Evolutionary conservation across 2,888 invertebrate species (phyloP), one percentile per base, ranked within the genome.

Genomic region (Hirtodrosophila confusa): DNA sequence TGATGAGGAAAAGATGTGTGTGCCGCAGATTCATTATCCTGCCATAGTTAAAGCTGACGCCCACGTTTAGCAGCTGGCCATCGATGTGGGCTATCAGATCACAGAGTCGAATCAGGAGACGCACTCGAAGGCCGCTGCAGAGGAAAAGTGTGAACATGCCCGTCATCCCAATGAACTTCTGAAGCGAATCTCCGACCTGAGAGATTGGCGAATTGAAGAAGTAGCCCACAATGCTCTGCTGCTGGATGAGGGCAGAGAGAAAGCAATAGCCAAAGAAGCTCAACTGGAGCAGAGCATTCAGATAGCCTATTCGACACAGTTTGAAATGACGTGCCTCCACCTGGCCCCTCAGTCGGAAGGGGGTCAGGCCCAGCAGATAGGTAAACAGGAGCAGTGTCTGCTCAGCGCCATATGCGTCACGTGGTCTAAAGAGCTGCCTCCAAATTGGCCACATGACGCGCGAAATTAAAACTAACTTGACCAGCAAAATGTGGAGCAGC

Each of bases 171-270:
- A 89, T 88, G 53, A 90, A 90, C 41, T 90, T 90, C 62, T 91
- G 91, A 17, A 91, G 50, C 0, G 88, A 85, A 43, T 91, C 91
- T 8, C 92, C 91, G 33, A 91, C 69, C 58, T 87, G 80, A 0
- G 91, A 90, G 37, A 91, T 90, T 47, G 90, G 85, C 10, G 91
- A 90, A 47, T 90, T 88, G 49, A 91, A 90, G 62, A 91, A 91
- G 64, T 89, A 91, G 2, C 89, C 89, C 11, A 91, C 90, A 72
- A 91, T 91, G 8, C 90, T 91, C 48, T 91, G 90, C 48, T 89
- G 76, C 44, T 87, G 62, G 3, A 88, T 49, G 43, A 90, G 85
- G 0, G 91, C 88, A 27, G 80, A 70, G 7, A 89, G 36, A 44
- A 90, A 91, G 62, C 91, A 91, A 55, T 88, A 89, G 70, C 88